Conservation (phyloP, 2,888 invertebrate genomes). For the Ypsolopha sequella region DNA sequence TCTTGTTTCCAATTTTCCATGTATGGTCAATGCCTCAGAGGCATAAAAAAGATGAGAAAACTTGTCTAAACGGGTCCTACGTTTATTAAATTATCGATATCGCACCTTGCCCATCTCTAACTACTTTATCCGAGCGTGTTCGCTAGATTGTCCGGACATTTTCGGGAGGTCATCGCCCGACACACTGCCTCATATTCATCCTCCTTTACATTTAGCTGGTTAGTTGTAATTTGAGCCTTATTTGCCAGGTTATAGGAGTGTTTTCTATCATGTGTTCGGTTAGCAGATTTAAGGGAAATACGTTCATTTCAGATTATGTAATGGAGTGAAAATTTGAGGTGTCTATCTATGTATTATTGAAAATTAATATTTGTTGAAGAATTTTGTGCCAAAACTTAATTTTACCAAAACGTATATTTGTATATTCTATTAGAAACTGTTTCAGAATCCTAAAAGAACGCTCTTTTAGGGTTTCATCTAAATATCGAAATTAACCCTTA, state of each 20-base stretch:
- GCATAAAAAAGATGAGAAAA: no score
- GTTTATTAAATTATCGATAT: slow-evolving; percentile 4
- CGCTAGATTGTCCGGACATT: slow-evolving; percentile 36
- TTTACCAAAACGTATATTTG: not conserved
- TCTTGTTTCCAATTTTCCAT: no score
- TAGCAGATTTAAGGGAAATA: not conserved
- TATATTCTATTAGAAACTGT: no score
- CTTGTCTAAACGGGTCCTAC: no score
- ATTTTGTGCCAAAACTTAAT: not conserved
- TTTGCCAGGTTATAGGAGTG: not conserved
- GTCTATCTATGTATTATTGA: not conserved
- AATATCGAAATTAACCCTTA: no score
- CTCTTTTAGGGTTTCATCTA: no score
- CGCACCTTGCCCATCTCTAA: slow-evolving; percentile 22
- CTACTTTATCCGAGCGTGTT: slow-evolving; percentile 39
- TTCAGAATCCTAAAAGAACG: no score
- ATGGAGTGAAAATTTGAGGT: not conserved
- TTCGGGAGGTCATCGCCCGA: slow-evolving; percentile 50
- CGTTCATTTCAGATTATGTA: not conserved
- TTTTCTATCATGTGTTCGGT: no score
- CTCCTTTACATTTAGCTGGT: not conserved
- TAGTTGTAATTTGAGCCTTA: not conserved
- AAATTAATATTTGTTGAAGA: no score
- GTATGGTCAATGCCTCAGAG: no score
- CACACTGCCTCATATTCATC: slow-evolving; percentile 54